Conservation (phyloP, 2,113 vertebrate genomes). For the Okapia johnstoni region DNA sequence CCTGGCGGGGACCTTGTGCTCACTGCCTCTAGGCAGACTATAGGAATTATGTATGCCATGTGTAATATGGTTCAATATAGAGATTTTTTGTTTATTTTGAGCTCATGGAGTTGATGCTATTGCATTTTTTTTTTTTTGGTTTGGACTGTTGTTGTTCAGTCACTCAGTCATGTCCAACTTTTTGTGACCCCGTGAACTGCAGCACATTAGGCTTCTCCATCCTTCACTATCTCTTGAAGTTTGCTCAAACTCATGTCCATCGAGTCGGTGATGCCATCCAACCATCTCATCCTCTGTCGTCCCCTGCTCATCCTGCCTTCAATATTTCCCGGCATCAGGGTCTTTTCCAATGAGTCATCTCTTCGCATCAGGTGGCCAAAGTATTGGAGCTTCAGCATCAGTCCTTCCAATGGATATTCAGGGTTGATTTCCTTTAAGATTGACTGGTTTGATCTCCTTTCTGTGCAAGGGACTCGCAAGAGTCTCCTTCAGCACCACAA, state of each 20-base stretch:
- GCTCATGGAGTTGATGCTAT: neutral
- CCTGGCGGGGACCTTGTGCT: neutral
- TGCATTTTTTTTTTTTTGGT: neutral
- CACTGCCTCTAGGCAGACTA: neutral
- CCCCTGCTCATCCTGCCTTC: neutral
- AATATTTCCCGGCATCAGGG: neutral
- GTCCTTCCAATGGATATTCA: neutral
- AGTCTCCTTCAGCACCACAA: neutral
- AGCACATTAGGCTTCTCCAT: neutral
- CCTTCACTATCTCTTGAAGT: neutral
- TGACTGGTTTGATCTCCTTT: neutral
- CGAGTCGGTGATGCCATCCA: neutral
- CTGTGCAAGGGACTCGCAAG: neutral
- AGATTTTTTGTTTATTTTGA: neutral
- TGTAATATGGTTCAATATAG: neutral
- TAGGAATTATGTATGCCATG: neutral
- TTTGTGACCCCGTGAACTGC: neutral
- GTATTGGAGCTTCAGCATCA: neutral
- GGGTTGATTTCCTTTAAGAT: neutral
- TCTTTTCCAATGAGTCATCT: neutral
- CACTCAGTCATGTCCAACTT: neutral
- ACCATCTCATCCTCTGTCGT: neutral
- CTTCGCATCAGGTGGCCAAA: neutral
- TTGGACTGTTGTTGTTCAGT: neutral
- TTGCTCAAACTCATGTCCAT: neutral